Percentiles rank a stretch among this genome's conserved stretches.
phyloP scores from a whole-genome alignment of 2,888 invertebrate species.

The Drosophila sordidula region DNA sequence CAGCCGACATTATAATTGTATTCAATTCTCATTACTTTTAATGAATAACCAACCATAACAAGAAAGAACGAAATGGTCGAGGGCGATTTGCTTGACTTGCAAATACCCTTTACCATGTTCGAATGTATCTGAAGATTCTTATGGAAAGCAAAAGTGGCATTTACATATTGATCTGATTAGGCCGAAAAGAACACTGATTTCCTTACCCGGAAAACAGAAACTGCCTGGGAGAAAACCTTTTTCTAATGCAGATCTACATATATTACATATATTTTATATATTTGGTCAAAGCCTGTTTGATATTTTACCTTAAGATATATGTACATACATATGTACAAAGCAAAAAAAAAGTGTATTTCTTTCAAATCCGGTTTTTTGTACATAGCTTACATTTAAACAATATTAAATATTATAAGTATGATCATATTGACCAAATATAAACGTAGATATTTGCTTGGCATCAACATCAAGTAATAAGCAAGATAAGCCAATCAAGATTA shows the following conservation, averaged over 20 bases:
- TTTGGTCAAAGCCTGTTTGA: too few species aligned
- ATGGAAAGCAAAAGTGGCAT: neutral
- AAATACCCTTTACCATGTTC: constrained; percentile 1
- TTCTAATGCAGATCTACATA: too few species aligned
- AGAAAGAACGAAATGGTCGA: neutral
- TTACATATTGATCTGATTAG: neutral
- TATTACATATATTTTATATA: too few species aligned
- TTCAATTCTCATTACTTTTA: constrained; percentile 72
- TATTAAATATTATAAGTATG: neutral
- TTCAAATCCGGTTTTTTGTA: too few species aligned
- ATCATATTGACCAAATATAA: neutral
- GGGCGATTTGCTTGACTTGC: neutral
- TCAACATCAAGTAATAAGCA: neutral
- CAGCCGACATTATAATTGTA: constrained; percentile 55
- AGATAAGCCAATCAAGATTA: neutral
- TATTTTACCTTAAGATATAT: too few species aligned
- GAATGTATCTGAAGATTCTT: too few species aligned
- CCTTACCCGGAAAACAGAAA: too few species aligned
- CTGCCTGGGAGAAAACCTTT: too few species aligned
- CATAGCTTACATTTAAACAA: neutral
- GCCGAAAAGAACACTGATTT: too few species aligned
- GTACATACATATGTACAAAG: too few species aligned
- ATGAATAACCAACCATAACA: constrained; percentile 45
- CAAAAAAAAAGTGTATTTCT: too few species aligned
- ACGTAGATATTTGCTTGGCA: too few species aligned